These are phyloP conservation scores for Nomada goodeniana DNA, from an alignment of 2,888 invertebrate species.

Conservation along the genomic window DNA sequence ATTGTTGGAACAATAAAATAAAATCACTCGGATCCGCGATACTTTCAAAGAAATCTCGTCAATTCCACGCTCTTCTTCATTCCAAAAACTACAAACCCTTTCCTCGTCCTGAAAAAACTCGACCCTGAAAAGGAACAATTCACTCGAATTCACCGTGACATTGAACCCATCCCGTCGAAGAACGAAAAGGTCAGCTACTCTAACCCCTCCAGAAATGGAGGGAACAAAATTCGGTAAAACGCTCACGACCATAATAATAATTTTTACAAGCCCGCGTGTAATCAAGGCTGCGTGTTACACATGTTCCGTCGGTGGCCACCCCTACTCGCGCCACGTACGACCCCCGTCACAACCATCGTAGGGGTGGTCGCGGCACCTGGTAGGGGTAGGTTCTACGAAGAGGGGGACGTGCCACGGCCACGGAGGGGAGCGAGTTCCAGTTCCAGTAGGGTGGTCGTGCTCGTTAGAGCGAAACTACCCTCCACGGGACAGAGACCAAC, in stretches of 20 bases:
- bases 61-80: background rate
- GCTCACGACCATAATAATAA: constrained; percentile 78
- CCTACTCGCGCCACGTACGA: constrained; percentile 65
- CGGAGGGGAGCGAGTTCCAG: constrained; percentile 59
- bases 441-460: constrained; percentile 61
- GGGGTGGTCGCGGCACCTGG: constrained; percentile 71
- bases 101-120: background rate
- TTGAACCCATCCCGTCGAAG: constrained; percentile 12
- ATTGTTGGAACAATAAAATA: too few relatives aligned
- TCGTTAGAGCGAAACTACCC: constrained; percentile 55
- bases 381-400: constrained; percentile 66
- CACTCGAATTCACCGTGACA: constrained; percentile 16
- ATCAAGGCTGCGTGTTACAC: constrained; percentile 82
- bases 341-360: constrained; percentile 63
- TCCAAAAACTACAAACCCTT: background rate
- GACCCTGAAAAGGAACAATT: background rate
- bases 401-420: constrained; percentile 50
- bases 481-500: constrained; percentile 46
- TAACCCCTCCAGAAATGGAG: background rate
- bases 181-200: too few relatives aligned
- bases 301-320: constrained; percentile 76
- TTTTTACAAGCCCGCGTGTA: constrained; percentile 83
- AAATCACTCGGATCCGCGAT: too few relatives aligned
- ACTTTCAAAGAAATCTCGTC: background rate
- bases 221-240: constrained; percentile 4